Base-by-base conservation (phyloP, 2,113 vertebrate species). In the Colinus virginianus region DNA sequence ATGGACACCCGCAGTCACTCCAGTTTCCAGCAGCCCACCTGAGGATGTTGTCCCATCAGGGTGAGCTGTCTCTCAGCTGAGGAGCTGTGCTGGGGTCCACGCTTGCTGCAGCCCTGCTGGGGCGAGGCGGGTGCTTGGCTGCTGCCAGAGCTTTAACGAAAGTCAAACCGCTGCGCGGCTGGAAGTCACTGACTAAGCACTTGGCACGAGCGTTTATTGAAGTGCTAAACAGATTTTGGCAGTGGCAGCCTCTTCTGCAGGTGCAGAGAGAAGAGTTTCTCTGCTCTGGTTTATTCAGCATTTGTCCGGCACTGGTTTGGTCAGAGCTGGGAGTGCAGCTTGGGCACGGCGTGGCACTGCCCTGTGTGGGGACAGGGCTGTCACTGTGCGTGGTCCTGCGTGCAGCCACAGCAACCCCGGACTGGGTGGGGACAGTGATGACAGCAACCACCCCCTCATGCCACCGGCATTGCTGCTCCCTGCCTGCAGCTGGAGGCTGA, bases 141-240 rank as follows among this genome's bases (percentile, higher is more conserved):
- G 7, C 85, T 90, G 74, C 59, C 92, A 91, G 90, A 75, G 92
- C 83, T 95, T 82, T 91, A 83, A 93, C 7, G 36, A 82, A 91
- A 94, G 94, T 95, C 90, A 87, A 91, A 95, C 78, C 90, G 9
- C 92, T 88, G 94, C 90, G 13, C 26, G 79, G 92, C 88, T 95
- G 88, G 71, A 86, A 95, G 93, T 90, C 93, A 66, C 94, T 96
- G 95, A 96, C 94, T 90, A 95, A 96, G 94, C 95, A 96, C 86
- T 96, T 96, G 95, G 95, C 95, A 93, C 28, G 3, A 43, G 83
- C 28, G 3, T 2, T 28, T 94, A 86, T 94, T 84, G 94, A 83
- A 94, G 91, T 38, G 88, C 95, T 95, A 92, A 94, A 95, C 59
- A 90, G 88, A 86, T 88, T 94, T 83, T 96, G 95, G 95, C 95